phyloP scores from a whole-genome alignment of 2,113 vertebrate species.

The Oryctolagus cuniculus region DNA sequence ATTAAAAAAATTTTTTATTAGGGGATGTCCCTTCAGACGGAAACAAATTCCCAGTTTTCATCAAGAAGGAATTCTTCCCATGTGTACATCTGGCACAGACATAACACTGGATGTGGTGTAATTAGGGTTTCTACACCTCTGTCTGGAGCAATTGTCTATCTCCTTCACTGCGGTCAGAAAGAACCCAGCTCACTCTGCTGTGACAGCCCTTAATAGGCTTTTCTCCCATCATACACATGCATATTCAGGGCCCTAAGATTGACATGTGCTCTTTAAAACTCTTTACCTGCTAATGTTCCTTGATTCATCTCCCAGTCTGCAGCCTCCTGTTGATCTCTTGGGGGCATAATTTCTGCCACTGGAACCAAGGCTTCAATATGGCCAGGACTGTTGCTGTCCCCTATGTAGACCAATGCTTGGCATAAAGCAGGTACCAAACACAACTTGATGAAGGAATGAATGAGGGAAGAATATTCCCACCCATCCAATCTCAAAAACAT shows the following conservation, averaged over 20 bases:
- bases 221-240: neutral
- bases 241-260: neutral
- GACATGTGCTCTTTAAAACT: neutral
- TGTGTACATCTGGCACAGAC: neutral
- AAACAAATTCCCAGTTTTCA: constrained; percentile 44
- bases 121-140: neutral
- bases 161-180: neutral
- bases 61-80: neutral
- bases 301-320: neutral
- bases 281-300: neutral
- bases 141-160: neutral
- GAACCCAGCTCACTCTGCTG: neutral
- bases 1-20: constrained; percentile 51
- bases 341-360: neutral
- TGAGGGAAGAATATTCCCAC: neutral
- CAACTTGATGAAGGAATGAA: neutral
- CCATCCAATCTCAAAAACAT: neutral
- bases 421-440: neutral
- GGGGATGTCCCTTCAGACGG: neutral
- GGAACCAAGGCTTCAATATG: neutral
- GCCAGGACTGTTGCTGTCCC: fast-evolving
- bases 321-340: neutral
- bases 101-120: constrained; percentile 27
- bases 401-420: neutral
- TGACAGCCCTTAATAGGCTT: neutral